phyloP scores from a whole-genome alignment of 1,140 invertebrate genomes.

The Nasonia longicornis region DNA sequence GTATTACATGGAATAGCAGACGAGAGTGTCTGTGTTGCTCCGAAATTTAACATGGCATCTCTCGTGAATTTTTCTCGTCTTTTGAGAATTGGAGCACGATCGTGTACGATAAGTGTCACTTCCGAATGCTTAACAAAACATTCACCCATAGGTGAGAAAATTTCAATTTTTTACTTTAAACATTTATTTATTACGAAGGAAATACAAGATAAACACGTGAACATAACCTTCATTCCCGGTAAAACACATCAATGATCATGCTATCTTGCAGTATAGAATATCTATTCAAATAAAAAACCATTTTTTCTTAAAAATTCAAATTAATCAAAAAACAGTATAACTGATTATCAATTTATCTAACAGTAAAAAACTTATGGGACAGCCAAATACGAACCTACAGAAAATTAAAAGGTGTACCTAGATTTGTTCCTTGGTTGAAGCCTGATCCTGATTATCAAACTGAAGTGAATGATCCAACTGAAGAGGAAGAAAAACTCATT shows the following conservation, averaged over 20 bases:
- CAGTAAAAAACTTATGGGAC: constrained; percentile 25
- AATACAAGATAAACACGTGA: constrained; percentile 4
- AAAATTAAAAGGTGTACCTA: constrained; percentile 37
- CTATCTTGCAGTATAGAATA: neutral
- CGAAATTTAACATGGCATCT: constrained; percentile 33
- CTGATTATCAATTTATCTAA: neutral
- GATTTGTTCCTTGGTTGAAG: constrained; percentile 54
- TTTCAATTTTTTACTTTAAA: neutral
- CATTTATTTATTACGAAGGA: neutral
- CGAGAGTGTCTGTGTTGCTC: constrained; percentile 1
- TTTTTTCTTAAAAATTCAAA: neutral
- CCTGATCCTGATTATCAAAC: constrained; percentile 49
- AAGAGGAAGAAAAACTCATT: constrained; percentile 54
- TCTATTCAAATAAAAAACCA: too few relatives aligned
- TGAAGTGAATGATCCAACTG: constrained; percentile 51
- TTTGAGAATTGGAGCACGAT: constrained; percentile 33
- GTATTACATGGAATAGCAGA: neutral
- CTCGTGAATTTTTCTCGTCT: constrained; percentile 38
- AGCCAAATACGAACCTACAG: constrained; percentile 20
- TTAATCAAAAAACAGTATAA: neutral
- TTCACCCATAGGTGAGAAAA: constrained; percentile 7
- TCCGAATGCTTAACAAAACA: constrained; percentile 28
- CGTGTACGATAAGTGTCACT: neutral
- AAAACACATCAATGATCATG: neutral
- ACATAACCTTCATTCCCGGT: constrained; percentile 32